Evolutionary conservation across 2,113 vertebrate genomes (phyloP), one percentile per base, ranked within the genome.

Genomic region (Shinisaurus crocodilurus): DNA sequence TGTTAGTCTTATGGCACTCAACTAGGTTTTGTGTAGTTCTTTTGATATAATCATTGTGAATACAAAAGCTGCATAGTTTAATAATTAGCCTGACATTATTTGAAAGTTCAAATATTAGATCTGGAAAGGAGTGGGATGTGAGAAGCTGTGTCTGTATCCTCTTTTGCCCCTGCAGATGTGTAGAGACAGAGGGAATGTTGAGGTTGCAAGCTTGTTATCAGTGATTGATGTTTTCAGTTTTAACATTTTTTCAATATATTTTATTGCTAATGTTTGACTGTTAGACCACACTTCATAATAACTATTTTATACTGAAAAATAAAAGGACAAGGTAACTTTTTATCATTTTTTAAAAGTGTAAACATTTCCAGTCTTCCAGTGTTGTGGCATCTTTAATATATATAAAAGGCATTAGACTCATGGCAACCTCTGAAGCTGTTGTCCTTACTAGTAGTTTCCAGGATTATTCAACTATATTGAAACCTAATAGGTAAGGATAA

Each of bases 81-180:
- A 74, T 86, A 40, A 86, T 86, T 86, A 75, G 48, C 69, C 48
- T 75, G 81, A 27, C 57, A 54, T 74, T 86, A 45, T 54, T 54
- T 37, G 37, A 75, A 57, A 37, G 23, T 13, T 70, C 65, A 69
- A 45, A 85, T 7, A 85, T 70, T 86, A 75, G 70, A 86, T 10
- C 23, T 86, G 2, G 23, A 86, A 86, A 57, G 18, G 9, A 75
- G 34, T 37, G 43, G 45, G 69, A 74, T 74, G 34, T 20, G 9
- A n/a, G 67, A 74, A 54, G n/a, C n/a, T 57, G 23, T 29, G 23
- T 37, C 34, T 57, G 48, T 8, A 29, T 60, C 85, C 34, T 86
- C 6, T 20, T 75, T 75, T 86, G 70, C 48, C 37, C 69, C 45
- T 72, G 23, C 4, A 86, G 34, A 74, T 25, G 34, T 86, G 34